Base-by-base conservation (phyloP, 2,113 vertebrate genomes). In the Arenaria interpres region DNA sequence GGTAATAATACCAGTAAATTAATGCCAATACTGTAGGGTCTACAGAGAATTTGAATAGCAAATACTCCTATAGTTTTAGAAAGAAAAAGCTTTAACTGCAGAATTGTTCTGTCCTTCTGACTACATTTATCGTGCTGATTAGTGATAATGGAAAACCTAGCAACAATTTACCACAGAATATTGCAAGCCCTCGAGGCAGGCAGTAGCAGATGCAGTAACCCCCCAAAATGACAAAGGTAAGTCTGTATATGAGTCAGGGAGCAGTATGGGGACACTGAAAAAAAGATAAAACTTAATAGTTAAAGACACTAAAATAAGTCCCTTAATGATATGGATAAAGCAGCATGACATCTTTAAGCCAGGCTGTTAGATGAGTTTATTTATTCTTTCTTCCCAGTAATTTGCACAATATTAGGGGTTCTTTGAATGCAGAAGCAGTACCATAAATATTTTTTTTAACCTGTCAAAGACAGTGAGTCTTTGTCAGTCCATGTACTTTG, bases 51-150 rank as follows among this genome's bases (percentile, higher is more conserved):
- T 86, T 93, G 56, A 81, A 90, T 75, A 93, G 57, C 39, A 72
- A 86, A 59, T 15, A 37, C 30, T 87, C 14, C 39, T 50, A 23
- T 59, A 78, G 59, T 43, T 86, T 88, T 81, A 4, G 51, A 90
- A 90, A 85, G 10, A 68, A 78, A 88, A 77, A 78, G 43, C 56
- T 77, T 86, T 63, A 90, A 67, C 60, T 74, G 18, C 64, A 89
- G 62, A 93, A 92, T 48, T 68, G 23, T 90, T 92, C 60, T 9
- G 3, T 88, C 68, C 56, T 88, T 90, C 73, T 84, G 79, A 87
- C 73, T 94, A 76, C 83, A 81, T 95, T 94, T 93, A 53, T 93
- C 72, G 78, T 93, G 39, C 60, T 92, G 82, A 94, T 94, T 95
- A 90, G 51, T 78, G 60, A 51, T 92, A 96, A 95, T 90, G 88